Base-by-base conservation (phyloP, 2,113 vertebrate genomes). In the Isichthys henryi region DNA sequence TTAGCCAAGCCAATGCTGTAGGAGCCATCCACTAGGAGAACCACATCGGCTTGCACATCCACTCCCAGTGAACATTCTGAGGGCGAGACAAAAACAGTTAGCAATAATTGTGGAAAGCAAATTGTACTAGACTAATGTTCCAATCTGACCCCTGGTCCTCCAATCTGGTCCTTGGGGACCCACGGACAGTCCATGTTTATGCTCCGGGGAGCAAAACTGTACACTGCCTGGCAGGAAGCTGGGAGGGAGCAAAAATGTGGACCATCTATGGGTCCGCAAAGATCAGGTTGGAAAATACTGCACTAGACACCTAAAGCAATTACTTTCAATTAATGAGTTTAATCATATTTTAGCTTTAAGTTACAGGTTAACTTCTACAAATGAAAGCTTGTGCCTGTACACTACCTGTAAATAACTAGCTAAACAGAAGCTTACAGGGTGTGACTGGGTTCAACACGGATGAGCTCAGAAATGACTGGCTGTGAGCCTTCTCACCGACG, bases 1-100 rank as follows among this genome's bases (percentile, higher is more conserved):
- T 99, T 99, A 89, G 96, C 95, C 23, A 99, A 94, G 11, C 98
- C 98, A 8, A 99, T 99, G 92, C 98, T 99, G 92, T 99, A 99
- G 86, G 98, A 99, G 35, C 98, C 98, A 84, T 99, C 98, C 13
- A 99, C 98, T 95, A 99, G 94, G 92, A 99, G 96, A 84, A 99
- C 98, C 56, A 99, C 97, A 50, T 99, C 98, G 0, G 98, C 98
- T 93, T 99, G 97, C 87, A 99, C 97, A 90, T 99, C 98, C 95
- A 97, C 95, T 43, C 97, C 97, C 88, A 98, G 96, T 31, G 98
- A 97, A 90, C 98, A 99, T 91, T 99, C 98, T 99, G 90, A 66
- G 92, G 77, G 86, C 90, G 91, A 89, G 85, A 93, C 91, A 92
- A 27, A 93, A 91, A 89, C 45, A 10, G 3, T 52, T 39, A 53